A percentile compares a stretch with the other conserved stretches of the same genome.
Evolutionary conservation across 2,888 invertebrate genomes (phyloP).

Genomic region (Cancer borealis): DNA sequence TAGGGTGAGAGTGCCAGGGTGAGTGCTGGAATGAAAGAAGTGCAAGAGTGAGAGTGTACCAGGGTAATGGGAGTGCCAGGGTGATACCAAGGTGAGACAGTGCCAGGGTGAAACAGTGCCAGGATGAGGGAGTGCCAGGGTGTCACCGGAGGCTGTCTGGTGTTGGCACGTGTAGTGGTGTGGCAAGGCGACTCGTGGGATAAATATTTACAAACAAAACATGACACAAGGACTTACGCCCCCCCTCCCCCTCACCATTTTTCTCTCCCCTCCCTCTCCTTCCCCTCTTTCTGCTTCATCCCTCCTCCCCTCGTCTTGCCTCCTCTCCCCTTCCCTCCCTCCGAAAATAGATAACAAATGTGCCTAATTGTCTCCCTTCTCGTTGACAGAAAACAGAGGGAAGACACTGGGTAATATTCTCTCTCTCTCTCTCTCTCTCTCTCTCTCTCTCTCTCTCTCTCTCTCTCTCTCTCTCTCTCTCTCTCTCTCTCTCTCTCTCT

Average conservation of each 20-base stretch:
- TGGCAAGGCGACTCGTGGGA: not conserved
- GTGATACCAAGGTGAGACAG: not conserved
- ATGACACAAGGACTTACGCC: conserved; percentile 35
- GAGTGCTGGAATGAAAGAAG: not conserved
- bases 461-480: not conserved
- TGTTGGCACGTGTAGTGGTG: not conserved
- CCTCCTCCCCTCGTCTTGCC: not conserved
- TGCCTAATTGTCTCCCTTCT: conserved; percentile 15
- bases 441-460: not conserved
- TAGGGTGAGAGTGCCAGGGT: not conserved
- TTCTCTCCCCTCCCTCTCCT: not conserved
- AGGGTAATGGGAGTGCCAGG: conserved; percentile 1
- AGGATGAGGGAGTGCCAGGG: conserved; percentile 11
- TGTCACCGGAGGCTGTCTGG: conserved; percentile 21
- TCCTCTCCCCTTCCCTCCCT: not conserved
- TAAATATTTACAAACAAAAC: conserved; percentile 58
- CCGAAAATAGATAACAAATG: not conserved
- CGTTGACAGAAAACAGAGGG: not conserved
- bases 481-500: conserved; percentile 37
- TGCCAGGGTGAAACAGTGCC: not conserved
- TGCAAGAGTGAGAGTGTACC: not conserved
- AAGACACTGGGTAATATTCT: not conserved
- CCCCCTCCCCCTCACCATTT: not conserved
- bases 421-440: conserved; percentile 39
- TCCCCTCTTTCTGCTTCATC: not conserved